Conservation (phyloP, 1,140 invertebrate species). For the Zaprionus taronus region DNA sequence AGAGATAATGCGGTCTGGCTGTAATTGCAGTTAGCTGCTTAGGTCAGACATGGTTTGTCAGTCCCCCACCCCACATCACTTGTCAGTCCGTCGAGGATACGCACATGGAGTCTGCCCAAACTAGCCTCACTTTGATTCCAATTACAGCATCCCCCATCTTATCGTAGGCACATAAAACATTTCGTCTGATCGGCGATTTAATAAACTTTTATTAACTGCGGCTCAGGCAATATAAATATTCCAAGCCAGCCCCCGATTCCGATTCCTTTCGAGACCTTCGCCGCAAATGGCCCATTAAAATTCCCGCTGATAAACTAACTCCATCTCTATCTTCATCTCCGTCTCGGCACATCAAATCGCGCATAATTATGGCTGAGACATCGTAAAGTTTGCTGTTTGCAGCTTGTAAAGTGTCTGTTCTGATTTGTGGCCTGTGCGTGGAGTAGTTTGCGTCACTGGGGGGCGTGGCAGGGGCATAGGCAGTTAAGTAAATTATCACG, state of each 20-base stretch:
- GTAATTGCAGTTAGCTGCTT: conserved; percentile 69
- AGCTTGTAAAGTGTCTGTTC: conserved; percentile 58
- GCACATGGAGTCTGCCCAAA: background rate
- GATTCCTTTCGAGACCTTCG: background rate
- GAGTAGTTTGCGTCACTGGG: conserved; percentile 1
- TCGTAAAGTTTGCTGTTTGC: conserved; percentile 73
- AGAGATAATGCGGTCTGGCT: conserved; percentile 64
- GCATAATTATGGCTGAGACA: conserved; percentile 72
- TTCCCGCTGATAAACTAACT: conserved; percentile 28
- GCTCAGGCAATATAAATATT: conserved; percentile 17
- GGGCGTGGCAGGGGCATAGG: conserved; percentile 5
- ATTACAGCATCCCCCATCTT: conserved; percentile 5
- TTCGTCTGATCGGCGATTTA: conserved; percentile 12
- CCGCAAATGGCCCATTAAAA: conserved; percentile 45
- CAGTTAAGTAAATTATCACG: conserved; percentile 63
- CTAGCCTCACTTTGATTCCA: conserved; percentile 19
- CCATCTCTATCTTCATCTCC: conserved; percentile 12
- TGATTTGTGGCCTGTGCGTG: conserved; percentile 35
- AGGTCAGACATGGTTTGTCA: conserved; percentile 42
- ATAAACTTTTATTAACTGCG: conserved; percentile 27
- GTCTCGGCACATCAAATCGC: conserved; percentile 43
- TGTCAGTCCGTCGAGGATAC: background rate
- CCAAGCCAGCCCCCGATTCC: background rate
- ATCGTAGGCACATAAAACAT: conserved; percentile 9
- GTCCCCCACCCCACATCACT: background rate